phyloP scores from a whole-genome alignment of 2,113 vertebrate species.

The Spea bombifrons region DNA sequence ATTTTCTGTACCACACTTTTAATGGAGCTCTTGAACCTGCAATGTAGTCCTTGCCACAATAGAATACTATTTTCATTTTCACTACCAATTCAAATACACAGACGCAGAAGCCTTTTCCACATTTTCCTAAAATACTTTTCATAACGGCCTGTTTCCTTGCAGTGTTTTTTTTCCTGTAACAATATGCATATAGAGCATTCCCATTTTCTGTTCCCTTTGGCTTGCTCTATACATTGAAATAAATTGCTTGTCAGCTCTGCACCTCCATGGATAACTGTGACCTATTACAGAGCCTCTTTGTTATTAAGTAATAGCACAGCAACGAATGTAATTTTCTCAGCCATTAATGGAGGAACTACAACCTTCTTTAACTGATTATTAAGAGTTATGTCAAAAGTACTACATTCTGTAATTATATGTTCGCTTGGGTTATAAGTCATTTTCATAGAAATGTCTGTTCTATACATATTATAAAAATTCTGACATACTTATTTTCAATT shows the following conservation, averaged over 20 bases:
- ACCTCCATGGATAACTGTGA: slow-evolving; percentile 10
- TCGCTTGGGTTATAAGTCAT: slow-evolving; percentile 21
- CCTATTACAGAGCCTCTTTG: not conserved
- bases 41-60: too few species aligned
- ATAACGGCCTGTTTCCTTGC: too few species aligned
- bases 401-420: slow-evolving; percentile 24
- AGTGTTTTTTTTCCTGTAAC: too few species aligned
- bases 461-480: slow-evolving; percentile 24
- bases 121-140: too few species aligned
- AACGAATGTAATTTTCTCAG: slow-evolving; percentile 26
- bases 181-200: too few species aligned
- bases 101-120: too few species aligned
- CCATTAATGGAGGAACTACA: slow-evolving; percentile 16
- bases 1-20: too few species aligned
- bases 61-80: too few species aligned
- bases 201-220: too few species aligned
- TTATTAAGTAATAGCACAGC: slow-evolving; percentile 9
- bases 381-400: slow-evolving; percentile 29
- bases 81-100: too few species aligned
- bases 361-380: slow-evolving; percentile 1
- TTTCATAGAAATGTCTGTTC: slow-evolving; percentile 3
- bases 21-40: too few species aligned
- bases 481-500: not conserved
- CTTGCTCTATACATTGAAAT: too few species aligned
- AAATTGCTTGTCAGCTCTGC: not conserved